Evolutionary conservation across 37 sponge, comb jelly and placozoan species (phyloP).

Genomic region (Diacarnus erythraeanus): DNA sequence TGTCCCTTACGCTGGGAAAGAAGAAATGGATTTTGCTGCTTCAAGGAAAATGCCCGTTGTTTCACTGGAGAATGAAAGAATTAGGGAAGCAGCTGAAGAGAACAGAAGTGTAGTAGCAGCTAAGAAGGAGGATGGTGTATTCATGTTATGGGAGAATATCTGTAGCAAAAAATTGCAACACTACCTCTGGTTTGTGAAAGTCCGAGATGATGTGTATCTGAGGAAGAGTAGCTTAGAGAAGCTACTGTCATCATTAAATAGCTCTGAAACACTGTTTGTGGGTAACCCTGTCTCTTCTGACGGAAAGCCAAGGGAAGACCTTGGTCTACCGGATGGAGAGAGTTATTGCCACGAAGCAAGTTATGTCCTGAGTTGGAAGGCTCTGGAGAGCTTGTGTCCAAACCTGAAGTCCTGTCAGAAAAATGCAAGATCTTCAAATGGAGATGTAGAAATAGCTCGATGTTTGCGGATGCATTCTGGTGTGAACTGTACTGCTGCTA

Average conservation of each 20-base stretch:
- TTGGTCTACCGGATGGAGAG: constrained; percentile 43
- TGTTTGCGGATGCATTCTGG: constrained; percentile 22
- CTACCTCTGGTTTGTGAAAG: constrained; percentile 43
- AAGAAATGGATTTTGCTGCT: constrained; percentile 12
- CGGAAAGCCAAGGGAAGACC: constrained; percentile 28
- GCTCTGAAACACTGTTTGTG: constrained; percentile 28
- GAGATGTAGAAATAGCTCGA: constrained; percentile 50
- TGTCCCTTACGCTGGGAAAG: constrained; percentile 10
- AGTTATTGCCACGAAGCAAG: constrained; percentile 29
- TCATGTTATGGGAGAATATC: constrained; percentile 4
- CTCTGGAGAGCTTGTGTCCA: constrained; percentile 32
- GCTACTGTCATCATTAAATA: constrained; percentile 27
- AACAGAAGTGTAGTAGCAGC: too few species aligned
- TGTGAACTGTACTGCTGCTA: constrained; percentile 41
- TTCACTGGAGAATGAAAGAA: neutral
- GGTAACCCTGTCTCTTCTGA: constrained; percentile 17
- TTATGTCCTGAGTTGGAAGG: constrained; percentile 33
- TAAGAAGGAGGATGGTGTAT: neutral
- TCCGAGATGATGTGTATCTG: constrained; percentile 14
- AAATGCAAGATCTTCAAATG: constrained; percentile 27
- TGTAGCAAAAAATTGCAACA: constrained; percentile 11
- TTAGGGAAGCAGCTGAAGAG: too few species aligned
- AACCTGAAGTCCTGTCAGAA: constrained; percentile 19
- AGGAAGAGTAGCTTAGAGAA: constrained; percentile 8
- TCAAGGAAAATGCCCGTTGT: constrained; percentile 10